phyloP scores from a whole-genome alignment of 2,888 invertebrate species.

The Synergus umbraculus region DNA sequence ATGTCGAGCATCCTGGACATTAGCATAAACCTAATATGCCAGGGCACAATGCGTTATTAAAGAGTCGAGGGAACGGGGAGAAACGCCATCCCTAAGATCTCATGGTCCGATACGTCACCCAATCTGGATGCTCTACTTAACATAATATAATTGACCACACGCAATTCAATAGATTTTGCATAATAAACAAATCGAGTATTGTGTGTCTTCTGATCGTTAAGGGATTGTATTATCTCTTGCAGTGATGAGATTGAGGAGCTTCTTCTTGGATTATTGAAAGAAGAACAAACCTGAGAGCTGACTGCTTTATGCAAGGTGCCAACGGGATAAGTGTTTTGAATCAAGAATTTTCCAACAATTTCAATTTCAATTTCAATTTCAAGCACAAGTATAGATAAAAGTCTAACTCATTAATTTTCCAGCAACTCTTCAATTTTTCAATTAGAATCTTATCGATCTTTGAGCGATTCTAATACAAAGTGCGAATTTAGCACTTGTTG shows the following conservation, averaged over 20 bases:
- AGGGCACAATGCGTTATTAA: conserved; percentile 76
- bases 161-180: conserved; percentile 75
- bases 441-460: neutral
- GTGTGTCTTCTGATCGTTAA: conserved; percentile 49
- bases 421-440: neutral
- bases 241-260: neutral
- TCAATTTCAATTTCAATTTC: no score
- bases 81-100: conserved; percentile 62
- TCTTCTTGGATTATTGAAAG: conserved; percentile 3
- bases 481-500: neutral
- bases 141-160: conserved; percentile 77
- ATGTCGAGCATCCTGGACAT: conserved; percentile 67
- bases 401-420: neutral
- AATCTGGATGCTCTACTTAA: conserved; percentile 73
- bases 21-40: conserved; percentile 77
- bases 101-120: conserved; percentile 66
- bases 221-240: conserved; percentile 10
- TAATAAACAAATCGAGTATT: conserved; percentile 71
- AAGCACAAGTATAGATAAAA: no score
- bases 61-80: conserved; percentile 59
- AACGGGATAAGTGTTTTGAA: neutral
- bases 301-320: neutral
- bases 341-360: neutral
- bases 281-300: neutral
- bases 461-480: neutral